Conservation (phyloP, 2,888 invertebrate genomes). For the Zaprionus bogoriensis region DNA sequence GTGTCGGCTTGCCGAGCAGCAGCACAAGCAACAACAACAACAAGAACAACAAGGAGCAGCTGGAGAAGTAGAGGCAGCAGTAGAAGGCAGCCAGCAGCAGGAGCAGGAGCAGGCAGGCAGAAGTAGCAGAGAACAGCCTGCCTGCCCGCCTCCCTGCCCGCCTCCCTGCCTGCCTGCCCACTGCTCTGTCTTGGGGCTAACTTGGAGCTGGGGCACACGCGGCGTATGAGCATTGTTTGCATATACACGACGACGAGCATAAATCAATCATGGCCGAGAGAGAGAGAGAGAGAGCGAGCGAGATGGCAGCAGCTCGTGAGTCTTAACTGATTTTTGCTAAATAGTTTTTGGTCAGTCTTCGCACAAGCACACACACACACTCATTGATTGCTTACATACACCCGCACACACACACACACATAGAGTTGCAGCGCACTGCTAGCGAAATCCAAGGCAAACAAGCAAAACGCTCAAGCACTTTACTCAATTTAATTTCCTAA, state of each 20-base stretch:
- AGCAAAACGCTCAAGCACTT: slow-evolving; percentile 72
- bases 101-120: no score
- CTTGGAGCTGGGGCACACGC: slow-evolving; percentile 10
- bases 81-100: neutral
- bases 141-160: neutral
- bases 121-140: no score
- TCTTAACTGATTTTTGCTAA: slow-evolving; percentile 53
- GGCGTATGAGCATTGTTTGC: slow-evolving; percentile 39
- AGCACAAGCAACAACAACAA: neutral
- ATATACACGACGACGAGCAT: slow-evolving; percentile 23
- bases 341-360: slow-evolving; percentile 45
- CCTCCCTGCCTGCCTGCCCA: neutral
- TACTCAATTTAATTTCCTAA: slow-evolving; percentile 80
- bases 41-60: slow-evolving; percentile 5
- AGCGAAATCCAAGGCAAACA: slow-evolving; percentile 46
- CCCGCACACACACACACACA: neutral
- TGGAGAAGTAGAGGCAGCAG: slow-evolving; percentile 16
- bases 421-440: neutral
- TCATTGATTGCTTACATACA: neutral
- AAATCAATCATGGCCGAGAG: slow-evolving; percentile 45
- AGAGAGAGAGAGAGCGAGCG: slow-evolving; percentile 14
- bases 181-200: neutral
- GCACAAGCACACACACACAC: neutral
- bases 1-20: slow-evolving; percentile 31
- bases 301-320: slow-evolving; percentile 25